Evolutionary conservation across 2,888 invertebrate genomes (phyloP), one percentile per base, ranked within the genome.

Genomic region (Drosophila picticornis): DNA sequence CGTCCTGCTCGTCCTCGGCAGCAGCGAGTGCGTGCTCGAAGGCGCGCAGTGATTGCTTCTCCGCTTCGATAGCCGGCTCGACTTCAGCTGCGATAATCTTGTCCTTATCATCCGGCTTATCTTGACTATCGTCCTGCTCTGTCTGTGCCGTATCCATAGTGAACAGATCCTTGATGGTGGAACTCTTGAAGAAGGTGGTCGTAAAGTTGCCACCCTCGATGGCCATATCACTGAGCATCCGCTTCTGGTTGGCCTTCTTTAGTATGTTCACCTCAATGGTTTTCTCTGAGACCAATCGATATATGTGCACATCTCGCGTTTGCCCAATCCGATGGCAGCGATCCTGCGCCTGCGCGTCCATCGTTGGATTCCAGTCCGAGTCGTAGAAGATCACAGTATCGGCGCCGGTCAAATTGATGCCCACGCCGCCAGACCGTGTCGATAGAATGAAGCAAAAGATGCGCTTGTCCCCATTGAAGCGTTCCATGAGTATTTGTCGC

Each of bases 301-400:
- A 99, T 91, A 99, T 99, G 94, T 99, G 98, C 77, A 99, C 99
- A 95, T 99, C 99, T 85, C 99, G 95, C 25, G 99, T 99, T 94
- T 99, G 99, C 0, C 99, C 99, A 93, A 99, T 99, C 90, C 99
- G 96, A 94, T 99, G 99, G 93, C 99, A 99, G 84, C 99, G 95
- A 94, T 98, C 98, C 94, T 98, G 98, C 77, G 98, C 98, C 93
- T 98, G 98, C 73, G 99, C 99, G 94, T 99, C 99, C 99, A 99
- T 99, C 7, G 99, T 99, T 59, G 99, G 99, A 95, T 99, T 99
- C 99, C 99, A 99, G 94, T 99, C 99, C 75, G 98, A 99, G 94
- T 99, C 99, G 94, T 99, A 99, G 94, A 99, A 99, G 93, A 99
- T 97, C 83, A 99, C 99, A 87, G 98, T 98, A 94, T 99, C 99